A percentile compares a stretch with the other conserved stretches of the same genome.
These are phyloP conservation scores for Xylota sylvarum DNA, from an alignment of 2,888 invertebrate genomes.

Conservation along the genomic window DNA sequence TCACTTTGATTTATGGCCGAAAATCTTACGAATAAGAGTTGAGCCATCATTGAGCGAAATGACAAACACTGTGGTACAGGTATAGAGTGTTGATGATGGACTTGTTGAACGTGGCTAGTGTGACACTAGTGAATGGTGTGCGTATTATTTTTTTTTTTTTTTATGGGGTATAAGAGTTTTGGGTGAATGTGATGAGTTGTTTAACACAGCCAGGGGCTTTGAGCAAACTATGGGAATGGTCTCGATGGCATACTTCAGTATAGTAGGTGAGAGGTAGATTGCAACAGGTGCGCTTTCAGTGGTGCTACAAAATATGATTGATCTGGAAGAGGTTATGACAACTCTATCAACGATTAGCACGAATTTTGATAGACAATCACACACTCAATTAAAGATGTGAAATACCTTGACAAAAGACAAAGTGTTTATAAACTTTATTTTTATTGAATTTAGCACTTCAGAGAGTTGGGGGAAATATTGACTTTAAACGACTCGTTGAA, in stretches of 20 bases:
- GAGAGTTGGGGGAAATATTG: neutral
- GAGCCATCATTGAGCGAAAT: conserved; percentile 13
- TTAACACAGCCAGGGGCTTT: neutral
- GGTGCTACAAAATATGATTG: conserved; percentile 24
- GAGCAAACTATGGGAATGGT: neutral
- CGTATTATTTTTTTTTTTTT: neutral
- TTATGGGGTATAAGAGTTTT: neutral
- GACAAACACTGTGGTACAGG: conserved; percentile 11
- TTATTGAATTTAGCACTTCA: neutral
- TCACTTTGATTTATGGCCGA: conserved; percentile 54
- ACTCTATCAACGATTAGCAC: conserved; percentile 3
- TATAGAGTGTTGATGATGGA: conserved; percentile 45
- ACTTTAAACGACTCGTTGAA: neutral
- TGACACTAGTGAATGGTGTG: conserved; percentile 9
- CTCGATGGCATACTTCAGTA: neutral
- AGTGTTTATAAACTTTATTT: neutral
- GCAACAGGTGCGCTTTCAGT: conserved; percentile 31
- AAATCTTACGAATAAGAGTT: conserved; percentile 10
- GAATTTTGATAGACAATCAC: conserved; percentile 9
- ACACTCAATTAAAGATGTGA: conserved; percentile 8
- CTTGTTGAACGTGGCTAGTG: conserved; percentile 43
- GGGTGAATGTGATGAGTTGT: conserved; percentile 4
- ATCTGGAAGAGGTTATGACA: conserved; percentile 38
- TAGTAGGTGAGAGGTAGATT: conserved; percentile 20
- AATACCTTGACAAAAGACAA: conserved; percentile 8